Percentiles rank a stretch among this genome's conserved stretches.
These are phyloP conservation scores for Sebastiscus tertius DNA, from an alignment of 2,797 vertebrate genomes.

Conservation along the genomic window DNA sequence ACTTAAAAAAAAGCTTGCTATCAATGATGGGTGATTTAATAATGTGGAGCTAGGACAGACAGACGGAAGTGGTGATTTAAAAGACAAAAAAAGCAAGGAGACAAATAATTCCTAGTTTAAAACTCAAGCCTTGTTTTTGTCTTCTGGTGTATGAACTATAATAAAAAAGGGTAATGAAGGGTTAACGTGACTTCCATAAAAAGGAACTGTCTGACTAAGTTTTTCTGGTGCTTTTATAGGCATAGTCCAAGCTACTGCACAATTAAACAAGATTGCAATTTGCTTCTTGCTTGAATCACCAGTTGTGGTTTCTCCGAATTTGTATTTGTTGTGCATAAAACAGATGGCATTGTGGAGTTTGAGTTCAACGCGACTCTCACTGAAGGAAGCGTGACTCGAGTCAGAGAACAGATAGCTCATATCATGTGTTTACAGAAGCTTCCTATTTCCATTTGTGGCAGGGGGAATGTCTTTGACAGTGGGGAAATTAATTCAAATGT, in stretches of 20 bases:
- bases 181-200: constrained; percentile 16
- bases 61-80: constrained; percentile 5
- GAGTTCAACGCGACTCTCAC: neutral
- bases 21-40: constrained; percentile 30
- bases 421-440: constrained; percentile 67
- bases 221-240: constrained; percentile 6
- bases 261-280: constrained; percentile 35
- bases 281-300: constrained; percentile 24
- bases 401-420: constrained; percentile 46
- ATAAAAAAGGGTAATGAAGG: constrained; percentile 33
- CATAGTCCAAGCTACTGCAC: constrained; percentile 3
- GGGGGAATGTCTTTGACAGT: constrained; percentile 42
- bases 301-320: constrained; percentile 22
- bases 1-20: constrained; percentile 30
- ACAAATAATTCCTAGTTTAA: neutral
- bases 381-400: constrained; percentile 37
- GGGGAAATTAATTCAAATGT: constrained; percentile 66
- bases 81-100: neutral
- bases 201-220: neutral
- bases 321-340: constrained; percentile 29
- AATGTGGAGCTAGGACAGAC: neutral
- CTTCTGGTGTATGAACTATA: neutral
- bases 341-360: constrained; percentile 13
- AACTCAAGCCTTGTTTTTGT: neutral
- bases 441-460: constrained; percentile 58